phyloP scores from a whole-genome alignment of 2,113 vertebrate species.

The Xiphias gladius region DNA sequence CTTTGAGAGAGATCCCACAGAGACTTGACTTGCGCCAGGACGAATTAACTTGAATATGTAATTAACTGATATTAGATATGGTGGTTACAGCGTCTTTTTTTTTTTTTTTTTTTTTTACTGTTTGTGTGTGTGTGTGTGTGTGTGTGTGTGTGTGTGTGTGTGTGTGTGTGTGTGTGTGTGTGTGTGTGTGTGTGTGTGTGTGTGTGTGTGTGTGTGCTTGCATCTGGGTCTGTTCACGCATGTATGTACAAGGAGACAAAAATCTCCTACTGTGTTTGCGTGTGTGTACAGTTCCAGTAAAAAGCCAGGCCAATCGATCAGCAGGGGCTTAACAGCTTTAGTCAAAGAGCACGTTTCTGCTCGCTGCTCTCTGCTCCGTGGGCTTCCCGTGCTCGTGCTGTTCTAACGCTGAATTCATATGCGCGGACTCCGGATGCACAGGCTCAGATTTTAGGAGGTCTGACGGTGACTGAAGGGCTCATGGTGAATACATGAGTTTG shows the following conservation, averaged over 20 bases:
- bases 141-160: background rate
- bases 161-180: background rate
- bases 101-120: no score
- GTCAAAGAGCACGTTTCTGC: conserved; percentile 66
- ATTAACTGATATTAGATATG: background rate
- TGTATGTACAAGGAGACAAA: conserved; percentile 6
- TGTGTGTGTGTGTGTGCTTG: background rate
- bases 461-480: conserved; percentile 25
- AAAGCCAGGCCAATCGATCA: conserved; percentile 73
- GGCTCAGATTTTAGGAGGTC: background rate
- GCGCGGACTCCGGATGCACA: conserved; percentile 11
- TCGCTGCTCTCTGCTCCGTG: conserved; percentile 41
- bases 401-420: conserved; percentile 47
- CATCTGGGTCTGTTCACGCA: background rate
- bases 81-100: background rate
- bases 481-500: background rate
- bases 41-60: background rate
- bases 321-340: conserved; percentile 69
- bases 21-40: background rate
- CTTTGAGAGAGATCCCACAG: background rate
- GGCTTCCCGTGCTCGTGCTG: background rate
- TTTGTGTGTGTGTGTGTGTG: background rate
- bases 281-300: conserved; percentile 47
- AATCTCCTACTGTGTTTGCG: conserved; percentile 22
- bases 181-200: background rate